Base-by-base conservation (phyloP, 2,888 invertebrate species). In the Acleris holmiana region DNA sequence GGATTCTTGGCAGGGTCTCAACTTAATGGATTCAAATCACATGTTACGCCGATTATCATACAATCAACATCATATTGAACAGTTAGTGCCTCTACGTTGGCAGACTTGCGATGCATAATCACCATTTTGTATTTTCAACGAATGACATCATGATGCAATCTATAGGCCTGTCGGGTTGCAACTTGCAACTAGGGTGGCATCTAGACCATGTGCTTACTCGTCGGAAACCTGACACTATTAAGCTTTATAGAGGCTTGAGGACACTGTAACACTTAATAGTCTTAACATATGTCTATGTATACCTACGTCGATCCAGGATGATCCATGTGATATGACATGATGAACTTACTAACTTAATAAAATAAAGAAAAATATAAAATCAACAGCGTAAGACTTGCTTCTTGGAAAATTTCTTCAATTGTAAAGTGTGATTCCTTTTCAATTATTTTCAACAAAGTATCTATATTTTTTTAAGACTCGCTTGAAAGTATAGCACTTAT, bases 11-110 rank as follows among this genome's bases (percentile, higher is more conserved):
- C 58, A 53, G 53, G 40, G 46, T 6, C 55, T 54, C 68, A 69
- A 71, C 75, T 70, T 68, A 70, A 69, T 72, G 64, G 74, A 85
- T 84, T 83, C 85, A 76, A 71, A 76, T 78, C 82, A 82, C 83
- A 84, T 70, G 73, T 67, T 67, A 68, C 68, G 73, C 71, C 77
- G 77, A 83, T 85, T 85, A 82, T 76, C 71, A 80, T 79, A 78
- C 77, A 73, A 76, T 75, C 73, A 72, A 40, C 55, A 60, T 49
- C 49, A 60, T 60, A 50, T 55, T 23, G 44, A 25, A 64, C 58
- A 41, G 64, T 58, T 61, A 61, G 44, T 55, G 54, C 17, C 17
- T 53, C 54, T 65, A 64, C 63, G 63, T 19, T 48, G 19, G 18
- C 18, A 19, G 63, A 64, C 58, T 64, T 48, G 40, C 19, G 53